Evolutionary conservation across 2,113 vertebrate species (phyloP).

Genomic region (Phoxinus phoxinus): DNA sequence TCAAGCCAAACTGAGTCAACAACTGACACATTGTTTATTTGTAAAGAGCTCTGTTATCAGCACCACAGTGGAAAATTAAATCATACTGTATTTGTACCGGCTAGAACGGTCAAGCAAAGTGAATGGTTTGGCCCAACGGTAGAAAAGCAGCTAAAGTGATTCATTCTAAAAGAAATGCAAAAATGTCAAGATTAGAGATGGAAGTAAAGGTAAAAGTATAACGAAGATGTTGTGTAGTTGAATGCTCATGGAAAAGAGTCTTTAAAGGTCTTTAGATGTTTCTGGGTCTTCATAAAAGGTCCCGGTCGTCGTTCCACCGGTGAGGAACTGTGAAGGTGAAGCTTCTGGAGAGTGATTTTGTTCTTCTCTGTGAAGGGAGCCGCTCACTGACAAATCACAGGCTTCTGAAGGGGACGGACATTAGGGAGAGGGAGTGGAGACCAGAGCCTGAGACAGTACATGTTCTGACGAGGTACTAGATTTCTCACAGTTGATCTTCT

Average conservation of each 20-base stretch:
- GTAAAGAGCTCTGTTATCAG: too few relatives aligned
- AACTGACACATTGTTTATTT: too few relatives aligned
- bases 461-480: too few relatives aligned
- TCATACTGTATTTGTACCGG: accelerated
- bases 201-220: background rate
- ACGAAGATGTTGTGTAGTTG: background rate
- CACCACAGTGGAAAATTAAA: background rate
- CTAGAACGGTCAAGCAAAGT: background rate
- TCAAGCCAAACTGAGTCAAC: too few relatives aligned
- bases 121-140: background rate
- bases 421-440: too few relatives aligned
- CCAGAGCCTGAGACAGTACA: too few relatives aligned
- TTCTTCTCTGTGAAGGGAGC: too few relatives aligned
- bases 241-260: background rate
- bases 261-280: too few relatives aligned
- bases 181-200: background rate
- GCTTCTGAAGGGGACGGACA: too few relatives aligned
- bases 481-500: background rate
- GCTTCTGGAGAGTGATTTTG: background rate
- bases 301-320: too few relatives aligned
- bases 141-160: background rate
- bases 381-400: too few relatives aligned
- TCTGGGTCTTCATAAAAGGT: too few relatives aligned
- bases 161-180: background rate
- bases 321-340: background rate